These are phyloP conservation scores for Halichoeres trimaculatus DNA, from an alignment of 2,113 vertebrate genomes.

Conservation along the genomic window DNA sequence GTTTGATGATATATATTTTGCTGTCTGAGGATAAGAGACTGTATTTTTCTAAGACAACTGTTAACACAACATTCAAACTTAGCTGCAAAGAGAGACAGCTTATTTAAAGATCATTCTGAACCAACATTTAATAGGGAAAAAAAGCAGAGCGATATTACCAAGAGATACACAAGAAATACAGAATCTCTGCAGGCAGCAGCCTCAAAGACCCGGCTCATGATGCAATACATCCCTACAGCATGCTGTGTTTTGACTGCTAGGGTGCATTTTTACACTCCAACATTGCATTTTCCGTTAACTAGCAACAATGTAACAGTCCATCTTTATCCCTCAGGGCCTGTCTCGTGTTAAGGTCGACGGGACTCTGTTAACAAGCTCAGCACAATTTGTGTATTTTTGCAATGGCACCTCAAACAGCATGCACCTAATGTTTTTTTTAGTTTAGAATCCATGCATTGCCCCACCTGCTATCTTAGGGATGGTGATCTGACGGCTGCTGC, in stretches of 20 bases:
- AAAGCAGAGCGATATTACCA: neutral
- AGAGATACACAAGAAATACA: neutral
- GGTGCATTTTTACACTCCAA: conserved; percentile 3
- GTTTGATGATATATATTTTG: conserved; percentile 30
- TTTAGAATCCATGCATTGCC: conserved; percentile 1
- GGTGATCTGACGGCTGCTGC: conserved; percentile 93
- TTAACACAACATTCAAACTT: neutral
- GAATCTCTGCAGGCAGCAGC: conserved; percentile 18
- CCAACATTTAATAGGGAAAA: conserved; percentile 8
- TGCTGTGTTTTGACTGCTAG: neutral
- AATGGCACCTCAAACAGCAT: no score
- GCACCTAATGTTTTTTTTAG: neutral
- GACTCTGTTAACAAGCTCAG: neutral
- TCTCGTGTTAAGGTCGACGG: neutral
- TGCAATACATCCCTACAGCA: conserved; percentile 9
- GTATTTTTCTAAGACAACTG: conserved; percentile 25
- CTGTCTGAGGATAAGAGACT: conserved; percentile 2
- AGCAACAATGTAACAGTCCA: conserved; percentile 2
- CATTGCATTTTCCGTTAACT: neutral
- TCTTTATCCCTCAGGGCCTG: neutral
- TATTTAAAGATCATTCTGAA: conserved; percentile 31
- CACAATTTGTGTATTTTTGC: neutral
- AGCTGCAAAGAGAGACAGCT: conserved; percentile 23
- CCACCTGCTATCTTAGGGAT: conserved; percentile 89
- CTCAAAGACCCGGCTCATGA: neutral